Evolutionary conservation across 2,888 invertebrate genomes (phyloP).

Genomic region (Nasonia oneida): DNA sequence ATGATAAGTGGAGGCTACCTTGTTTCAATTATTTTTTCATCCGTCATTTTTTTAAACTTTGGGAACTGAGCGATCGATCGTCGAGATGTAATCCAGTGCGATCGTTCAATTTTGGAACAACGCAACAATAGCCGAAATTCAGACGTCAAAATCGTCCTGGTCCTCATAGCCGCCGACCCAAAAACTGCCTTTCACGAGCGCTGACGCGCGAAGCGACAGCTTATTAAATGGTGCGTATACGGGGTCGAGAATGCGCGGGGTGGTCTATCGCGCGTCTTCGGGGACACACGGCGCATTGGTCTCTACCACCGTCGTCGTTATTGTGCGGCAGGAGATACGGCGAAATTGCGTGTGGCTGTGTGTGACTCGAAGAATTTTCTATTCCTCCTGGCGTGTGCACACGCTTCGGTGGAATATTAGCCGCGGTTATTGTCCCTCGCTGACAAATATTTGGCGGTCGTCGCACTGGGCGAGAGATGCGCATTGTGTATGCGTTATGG

Average conservation of each 20-base stretch:
- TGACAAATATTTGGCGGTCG: constrained; percentile 50
- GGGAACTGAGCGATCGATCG: not conserved
- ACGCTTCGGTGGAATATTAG: constrained; percentile 31
- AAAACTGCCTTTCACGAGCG: constrained; percentile 24
- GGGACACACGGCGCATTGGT: not conserved
- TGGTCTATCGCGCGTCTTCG: constrained; percentile 5
- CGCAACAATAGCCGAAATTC: not conserved
- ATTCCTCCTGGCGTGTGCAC: not conserved
- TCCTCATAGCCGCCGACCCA: not conserved
- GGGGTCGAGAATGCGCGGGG: not conserved
- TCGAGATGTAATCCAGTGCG: no score
- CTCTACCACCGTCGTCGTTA: not conserved
- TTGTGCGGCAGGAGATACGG: not conserved
- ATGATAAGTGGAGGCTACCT: no score
- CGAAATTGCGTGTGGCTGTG: constrained; percentile 53
- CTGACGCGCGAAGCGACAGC: constrained; percentile 16
- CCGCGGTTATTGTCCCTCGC: constrained; percentile 9
- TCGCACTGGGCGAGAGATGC: not conserved
- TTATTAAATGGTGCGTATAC: constrained; percentile 51
- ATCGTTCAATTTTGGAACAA: not conserved
- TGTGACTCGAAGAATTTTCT: constrained; percentile 52
- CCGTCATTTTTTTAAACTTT: no score
- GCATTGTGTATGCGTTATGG: constrained; percentile 4
- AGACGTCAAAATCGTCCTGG: not conserved
- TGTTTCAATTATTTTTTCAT: no score